These are phyloP conservation scores for Eristalis tenax DNA, from an alignment of 2,888 invertebrate species.

Conservation along the genomic window DNA sequence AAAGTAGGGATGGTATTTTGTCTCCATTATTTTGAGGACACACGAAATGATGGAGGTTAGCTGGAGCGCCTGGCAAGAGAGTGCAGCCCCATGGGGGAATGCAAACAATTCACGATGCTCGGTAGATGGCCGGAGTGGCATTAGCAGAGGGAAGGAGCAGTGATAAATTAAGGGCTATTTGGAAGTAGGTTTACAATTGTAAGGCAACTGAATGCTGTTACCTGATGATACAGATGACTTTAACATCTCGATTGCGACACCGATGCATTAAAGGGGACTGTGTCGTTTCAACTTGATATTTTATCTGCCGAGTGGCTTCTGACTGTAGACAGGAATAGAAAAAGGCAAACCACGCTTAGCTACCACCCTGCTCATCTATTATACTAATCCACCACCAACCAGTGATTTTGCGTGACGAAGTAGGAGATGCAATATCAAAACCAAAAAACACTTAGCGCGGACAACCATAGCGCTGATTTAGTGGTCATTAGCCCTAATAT, in stretches of 20 bases:
- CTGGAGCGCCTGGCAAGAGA: not conserved
- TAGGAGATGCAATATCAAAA: not conserved
- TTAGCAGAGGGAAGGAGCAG: not conserved
- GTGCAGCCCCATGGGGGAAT: conserved; percentile 4
- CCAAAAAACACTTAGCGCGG: not conserved
- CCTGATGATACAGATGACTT: not conserved
- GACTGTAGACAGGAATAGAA: too few relatives aligned
- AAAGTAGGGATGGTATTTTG: conserved; percentile 28
- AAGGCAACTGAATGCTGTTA: not conserved
- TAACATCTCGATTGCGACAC: not conserved
- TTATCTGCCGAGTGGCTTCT: not conserved
- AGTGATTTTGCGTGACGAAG: not conserved
- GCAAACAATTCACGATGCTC: conserved; percentile 1
- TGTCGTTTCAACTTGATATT: not conserved
- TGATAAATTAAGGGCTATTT: not conserved
- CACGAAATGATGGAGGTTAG: conserved; percentile 10
- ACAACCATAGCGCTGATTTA: not conserved
- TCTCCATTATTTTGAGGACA: conserved; percentile 51
- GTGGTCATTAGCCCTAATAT: not conserved
- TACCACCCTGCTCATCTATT: too few relatives aligned
- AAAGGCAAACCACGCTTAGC: too few relatives aligned
- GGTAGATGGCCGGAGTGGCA: not conserved
- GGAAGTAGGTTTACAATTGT: not conserved
- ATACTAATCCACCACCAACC: not conserved
- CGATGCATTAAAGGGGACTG: not conserved